Evolutionary conservation across 2,113 vertebrate genomes (phyloP).

Genomic region (Prietella phreatophila): DNA sequence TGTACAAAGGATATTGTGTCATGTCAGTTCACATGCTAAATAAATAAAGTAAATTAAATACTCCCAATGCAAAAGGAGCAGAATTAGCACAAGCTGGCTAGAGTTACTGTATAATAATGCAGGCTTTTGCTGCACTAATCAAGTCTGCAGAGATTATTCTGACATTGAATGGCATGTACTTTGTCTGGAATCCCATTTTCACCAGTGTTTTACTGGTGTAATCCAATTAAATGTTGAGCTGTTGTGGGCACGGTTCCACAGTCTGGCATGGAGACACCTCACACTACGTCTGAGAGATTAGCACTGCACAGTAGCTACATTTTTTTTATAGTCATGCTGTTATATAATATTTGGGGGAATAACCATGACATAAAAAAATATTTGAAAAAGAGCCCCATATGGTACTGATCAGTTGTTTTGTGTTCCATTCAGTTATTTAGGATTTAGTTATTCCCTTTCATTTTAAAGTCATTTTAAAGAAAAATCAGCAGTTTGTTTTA

Average conservation of each 20-base stretch:
- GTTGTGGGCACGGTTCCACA: slow-evolving; percentile 14
- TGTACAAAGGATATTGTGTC: neutral
- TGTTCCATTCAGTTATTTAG: neutral
- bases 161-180: slow-evolving; percentile 18
- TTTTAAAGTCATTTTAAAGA: neutral
- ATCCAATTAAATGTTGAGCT: slow-evolving; percentile 40
- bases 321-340: neutral
- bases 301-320: neutral
- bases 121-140: neutral
- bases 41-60: slow-evolving; percentile 3
- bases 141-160: slow-evolving; percentile 18
- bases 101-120: slow-evolving; percentile 16
- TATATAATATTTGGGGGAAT: neutral
- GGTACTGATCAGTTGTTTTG: neutral
- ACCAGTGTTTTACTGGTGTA: slow-evolving; percentile 36
- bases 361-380: neutral
- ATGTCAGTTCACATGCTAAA: neutral
- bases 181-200: slow-evolving; percentile 23
- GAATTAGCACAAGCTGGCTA: neutral
- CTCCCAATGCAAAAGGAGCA: slow-evolving; percentile 3
- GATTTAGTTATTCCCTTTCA: neutral
- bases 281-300: slow-evolving; percentile 42
- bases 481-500: neutral
- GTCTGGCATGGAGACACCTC: slow-evolving; percentile 36
- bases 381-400: neutral